Conservation (phyloP, 2,888 invertebrate genomes). For the Melinopterus prodromus region DNA sequence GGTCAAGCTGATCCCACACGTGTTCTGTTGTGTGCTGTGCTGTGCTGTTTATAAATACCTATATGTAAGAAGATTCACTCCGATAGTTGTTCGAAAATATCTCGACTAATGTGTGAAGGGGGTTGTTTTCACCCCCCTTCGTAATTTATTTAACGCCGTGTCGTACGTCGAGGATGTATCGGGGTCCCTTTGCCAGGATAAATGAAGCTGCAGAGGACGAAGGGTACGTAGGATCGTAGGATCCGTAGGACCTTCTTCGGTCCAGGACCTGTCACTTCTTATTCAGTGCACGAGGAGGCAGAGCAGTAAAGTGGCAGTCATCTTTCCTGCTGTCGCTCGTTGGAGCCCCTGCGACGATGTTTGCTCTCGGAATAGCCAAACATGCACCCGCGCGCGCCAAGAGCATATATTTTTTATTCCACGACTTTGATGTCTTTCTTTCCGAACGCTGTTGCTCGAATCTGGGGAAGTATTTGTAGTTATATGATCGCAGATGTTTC, state of each 20-base stretch:
- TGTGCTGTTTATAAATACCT: too few relatives aligned
- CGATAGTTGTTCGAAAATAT: too few relatives aligned
- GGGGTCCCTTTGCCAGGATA: neutral
- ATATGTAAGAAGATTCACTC: too few relatives aligned
- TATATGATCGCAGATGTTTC: too few relatives aligned
- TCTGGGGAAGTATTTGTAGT: too few relatives aligned
- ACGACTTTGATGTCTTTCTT: too few relatives aligned
- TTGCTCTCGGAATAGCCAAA: neutral
- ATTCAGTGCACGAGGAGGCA: neutral
- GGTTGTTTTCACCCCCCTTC: neutral
- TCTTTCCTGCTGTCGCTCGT: neutral
- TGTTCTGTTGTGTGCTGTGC: too few relatives aligned
- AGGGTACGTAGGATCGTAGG: neutral
- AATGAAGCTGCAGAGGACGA: neutral
- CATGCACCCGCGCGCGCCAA: neutral
- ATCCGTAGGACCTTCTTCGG: neutral
- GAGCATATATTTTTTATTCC: too few relatives aligned
- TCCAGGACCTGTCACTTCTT: neutral
- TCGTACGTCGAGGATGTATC: neutral
- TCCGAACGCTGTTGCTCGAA: too few relatives aligned
- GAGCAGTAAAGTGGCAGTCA: slow-evolving; percentile 4
- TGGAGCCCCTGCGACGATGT: neutral
- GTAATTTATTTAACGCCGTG: neutral
- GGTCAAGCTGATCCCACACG: too few relatives aligned
- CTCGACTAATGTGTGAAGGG: neutral